Conservation (phyloP, 2,113 vertebrate species). For the Prinia subflava region DNA sequence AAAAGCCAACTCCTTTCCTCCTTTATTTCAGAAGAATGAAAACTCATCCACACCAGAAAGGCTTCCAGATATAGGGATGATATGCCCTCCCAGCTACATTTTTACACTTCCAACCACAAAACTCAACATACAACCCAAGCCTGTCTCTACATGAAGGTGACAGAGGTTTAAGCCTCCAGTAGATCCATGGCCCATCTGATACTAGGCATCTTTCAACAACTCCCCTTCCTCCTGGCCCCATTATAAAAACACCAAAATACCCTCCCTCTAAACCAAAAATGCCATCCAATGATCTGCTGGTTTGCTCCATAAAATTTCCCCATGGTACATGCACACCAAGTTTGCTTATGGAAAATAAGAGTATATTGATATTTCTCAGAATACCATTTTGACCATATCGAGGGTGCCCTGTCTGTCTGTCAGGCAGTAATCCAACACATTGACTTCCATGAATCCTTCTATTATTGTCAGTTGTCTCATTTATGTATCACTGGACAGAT, state of each 20-base stretch:
- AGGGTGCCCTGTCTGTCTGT: background rate
- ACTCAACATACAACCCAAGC: background rate
- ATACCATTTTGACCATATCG: background rate
- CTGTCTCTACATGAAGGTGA: background rate
- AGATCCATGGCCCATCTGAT: background rate
- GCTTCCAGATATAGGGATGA: background rate
- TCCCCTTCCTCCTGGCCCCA: background rate
- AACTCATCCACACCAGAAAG: background rate
- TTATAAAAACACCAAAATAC: background rate
- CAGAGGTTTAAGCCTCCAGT: background rate
- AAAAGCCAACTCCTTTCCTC: background rate
- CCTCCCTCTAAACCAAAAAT: background rate
- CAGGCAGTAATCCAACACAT: background rate
- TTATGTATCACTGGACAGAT: background rate
- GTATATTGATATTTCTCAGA: background rate
- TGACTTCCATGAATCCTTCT: background rate
- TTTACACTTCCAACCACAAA: background rate
- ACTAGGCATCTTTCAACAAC: background rate
- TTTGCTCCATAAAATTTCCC: background rate
- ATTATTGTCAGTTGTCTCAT: background rate
- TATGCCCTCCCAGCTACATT: too few relatives aligned
- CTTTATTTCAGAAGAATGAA: background rate
- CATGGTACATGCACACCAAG: rapidly evolving
- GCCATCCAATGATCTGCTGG: background rate
- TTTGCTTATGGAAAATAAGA: background rate